phyloP scores from a whole-genome alignment of 2,888 invertebrate species.

The Anodontia alba region DNA sequence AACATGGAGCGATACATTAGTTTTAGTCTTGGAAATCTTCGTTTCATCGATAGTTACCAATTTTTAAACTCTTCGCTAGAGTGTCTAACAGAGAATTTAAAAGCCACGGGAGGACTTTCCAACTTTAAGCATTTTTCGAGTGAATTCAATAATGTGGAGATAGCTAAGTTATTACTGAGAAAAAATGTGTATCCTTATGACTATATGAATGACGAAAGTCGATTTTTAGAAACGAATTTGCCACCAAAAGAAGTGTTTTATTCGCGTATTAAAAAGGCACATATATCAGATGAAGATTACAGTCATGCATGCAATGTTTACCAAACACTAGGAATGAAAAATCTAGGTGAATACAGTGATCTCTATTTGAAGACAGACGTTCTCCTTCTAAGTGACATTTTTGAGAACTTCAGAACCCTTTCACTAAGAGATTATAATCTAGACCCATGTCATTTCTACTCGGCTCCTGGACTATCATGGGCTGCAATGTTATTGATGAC shows the following conservation, averaged over 20 bases:
- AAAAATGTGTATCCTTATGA: conserved; percentile 44
- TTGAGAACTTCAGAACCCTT: conserved; percentile 77
- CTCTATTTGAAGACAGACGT: conserved; percentile 41
- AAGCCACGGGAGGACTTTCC: no score
- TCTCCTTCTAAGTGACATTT: conserved; percentile 76
- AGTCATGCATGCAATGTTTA: background rate
- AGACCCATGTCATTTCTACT: conserved; percentile 52
- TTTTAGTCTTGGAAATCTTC: conserved; percentile 61
- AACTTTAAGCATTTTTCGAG: conserved; percentile 11
- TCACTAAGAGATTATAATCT: conserved; percentile 66
- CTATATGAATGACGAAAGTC: background rate
- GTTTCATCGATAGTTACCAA: conserved; percentile 45
- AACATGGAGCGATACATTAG: conserved; percentile 64
- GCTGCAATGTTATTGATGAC: conserved; percentile 28
- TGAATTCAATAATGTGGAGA: background rate
- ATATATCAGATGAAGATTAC: background rate
- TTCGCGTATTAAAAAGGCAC: background rate
- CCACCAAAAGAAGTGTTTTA: conserved; percentile 9
- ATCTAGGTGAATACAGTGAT: conserved; percentile 3
- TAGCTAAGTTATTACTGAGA: conserved; percentile 12
- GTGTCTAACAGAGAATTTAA: conserved; percentile 21
- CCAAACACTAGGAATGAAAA: background rate
- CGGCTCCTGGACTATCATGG: background rate
- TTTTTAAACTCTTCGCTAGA: conserved; percentile 34
- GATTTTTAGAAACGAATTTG: background rate